These are phyloP conservation scores for Picathartes gymnocephalus DNA, from an alignment of 2,113 vertebrate genomes.

Conservation along the genomic window DNA sequence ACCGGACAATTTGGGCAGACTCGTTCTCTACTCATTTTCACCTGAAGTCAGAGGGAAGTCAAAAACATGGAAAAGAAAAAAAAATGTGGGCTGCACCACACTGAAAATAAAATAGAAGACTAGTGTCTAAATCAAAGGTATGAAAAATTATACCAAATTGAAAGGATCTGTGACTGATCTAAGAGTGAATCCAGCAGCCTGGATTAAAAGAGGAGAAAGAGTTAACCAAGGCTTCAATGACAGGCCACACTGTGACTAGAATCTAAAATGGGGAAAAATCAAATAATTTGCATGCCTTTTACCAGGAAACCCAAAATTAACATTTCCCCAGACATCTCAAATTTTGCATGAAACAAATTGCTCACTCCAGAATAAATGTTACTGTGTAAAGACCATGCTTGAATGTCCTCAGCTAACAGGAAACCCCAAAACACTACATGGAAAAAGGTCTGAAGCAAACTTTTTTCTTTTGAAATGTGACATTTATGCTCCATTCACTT, in stretches of 20 bases:
- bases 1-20: background rate
- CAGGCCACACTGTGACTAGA: background rate
- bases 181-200: background rate
- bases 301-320: background rate
- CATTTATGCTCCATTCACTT: background rate
- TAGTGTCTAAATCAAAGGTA: background rate
- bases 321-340: background rate
- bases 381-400: background rate
- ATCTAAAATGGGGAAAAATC: background rate
- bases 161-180: background rate
- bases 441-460: background rate
- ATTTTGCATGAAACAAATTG: constrained; percentile 13
- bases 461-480: background rate
- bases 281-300: background rate
- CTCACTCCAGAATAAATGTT: background rate
- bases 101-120: background rate
- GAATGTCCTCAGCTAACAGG: background rate
- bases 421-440: background rate
- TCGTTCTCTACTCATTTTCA: background rate
- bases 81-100: background rate
- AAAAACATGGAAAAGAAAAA: background rate
- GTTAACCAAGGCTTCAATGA: background rate
- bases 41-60: background rate
- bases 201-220: background rate
- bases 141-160: background rate